phyloP scores from a whole-genome alignment of 2,113 vertebrate genomes.

The Sceloporus tristichus region DNA sequence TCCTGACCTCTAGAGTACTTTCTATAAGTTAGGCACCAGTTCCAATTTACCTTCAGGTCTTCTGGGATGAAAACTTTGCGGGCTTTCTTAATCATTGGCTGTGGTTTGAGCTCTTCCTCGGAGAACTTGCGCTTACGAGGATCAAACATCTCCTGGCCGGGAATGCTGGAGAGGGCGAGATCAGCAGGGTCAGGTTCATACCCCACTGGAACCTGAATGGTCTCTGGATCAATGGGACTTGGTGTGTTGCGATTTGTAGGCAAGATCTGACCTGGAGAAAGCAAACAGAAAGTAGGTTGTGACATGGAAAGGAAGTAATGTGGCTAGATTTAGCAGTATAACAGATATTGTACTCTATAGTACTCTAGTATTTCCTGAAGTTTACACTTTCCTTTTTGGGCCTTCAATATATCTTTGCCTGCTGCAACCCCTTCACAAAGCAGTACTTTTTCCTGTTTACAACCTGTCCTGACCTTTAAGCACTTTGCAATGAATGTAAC shows the following conservation, averaged over 20 bases:
- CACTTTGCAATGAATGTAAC: neutral
- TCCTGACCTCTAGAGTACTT: neutral
- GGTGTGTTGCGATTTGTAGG: slow-evolving; percentile 90
- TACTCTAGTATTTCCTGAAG: neutral
- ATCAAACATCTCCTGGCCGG: slow-evolving; percentile 98
- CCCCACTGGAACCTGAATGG: slow-evolving; percentile 92
- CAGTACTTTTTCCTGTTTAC: neutral
- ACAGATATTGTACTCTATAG: neutral
- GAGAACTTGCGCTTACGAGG: slow-evolving; percentile 97
- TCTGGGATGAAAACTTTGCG: slow-evolving; percentile 98
- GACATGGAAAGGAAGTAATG: neutral
- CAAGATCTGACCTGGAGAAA: slow-evolving; percentile 82
- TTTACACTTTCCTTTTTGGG: neutral
- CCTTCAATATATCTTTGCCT: neutral
- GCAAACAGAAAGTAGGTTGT: slow-evolving; percentile 3
- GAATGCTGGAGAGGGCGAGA: slow-evolving; percentile 96
- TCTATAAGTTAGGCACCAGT: slow-evolving; percentile 70
- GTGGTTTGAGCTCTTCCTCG: slow-evolving; percentile 95
- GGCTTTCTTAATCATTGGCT: slow-evolving; percentile 99
- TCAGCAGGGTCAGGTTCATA: slow-evolving; percentile 96
- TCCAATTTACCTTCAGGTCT: slow-evolving; percentile 95
- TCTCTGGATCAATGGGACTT: slow-evolving; percentile 96
- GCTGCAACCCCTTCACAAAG: neutral
- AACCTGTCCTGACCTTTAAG: neutral
- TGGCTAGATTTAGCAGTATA: neutral